These are phyloP conservation scores for Sarcophaga rosellei DNA, from an alignment of 2,888 invertebrate species.

Conservation along the genomic window DNA sequence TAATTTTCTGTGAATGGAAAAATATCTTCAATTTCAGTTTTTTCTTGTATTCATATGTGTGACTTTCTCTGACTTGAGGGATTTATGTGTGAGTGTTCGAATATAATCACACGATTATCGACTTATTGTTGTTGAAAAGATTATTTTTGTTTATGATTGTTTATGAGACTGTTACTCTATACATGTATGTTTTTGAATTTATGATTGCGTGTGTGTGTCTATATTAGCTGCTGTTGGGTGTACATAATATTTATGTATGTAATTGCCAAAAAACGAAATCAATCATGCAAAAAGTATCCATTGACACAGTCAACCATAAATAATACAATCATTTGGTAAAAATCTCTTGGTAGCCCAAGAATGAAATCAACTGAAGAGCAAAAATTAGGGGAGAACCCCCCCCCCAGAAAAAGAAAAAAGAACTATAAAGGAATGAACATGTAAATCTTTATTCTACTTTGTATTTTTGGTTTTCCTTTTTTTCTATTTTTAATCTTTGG, in stretches of 20 bases:
- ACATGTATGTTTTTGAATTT: background rate
- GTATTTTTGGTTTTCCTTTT: too few relatives aligned
- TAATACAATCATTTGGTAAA: slow-evolving; percentile 56
- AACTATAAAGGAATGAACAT: slow-evolving; percentile 28
- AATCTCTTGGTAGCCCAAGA: slow-evolving; percentile 57
- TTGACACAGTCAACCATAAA: slow-evolving; percentile 59
- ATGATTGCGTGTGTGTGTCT: slow-evolving; percentile 16
- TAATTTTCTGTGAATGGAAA: too few relatives aligned
- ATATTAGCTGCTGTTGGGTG: background rate
- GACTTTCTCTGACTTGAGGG: background rate
- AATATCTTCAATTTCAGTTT: too few relatives aligned
- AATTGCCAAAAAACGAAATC: slow-evolving; percentile 59
- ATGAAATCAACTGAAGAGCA: slow-evolving; percentile 41
- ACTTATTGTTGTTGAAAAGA: background rate
- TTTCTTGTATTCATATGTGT: background rate
- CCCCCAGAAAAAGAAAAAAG: background rate
- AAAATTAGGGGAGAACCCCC: slow-evolving; percentile 3
- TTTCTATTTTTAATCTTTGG: too few relatives aligned
- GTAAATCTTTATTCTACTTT: slow-evolving; percentile 34
- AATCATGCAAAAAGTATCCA: slow-evolving; percentile 64
- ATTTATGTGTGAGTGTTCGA: background rate
- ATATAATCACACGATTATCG: background rate
- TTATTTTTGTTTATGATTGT: background rate
- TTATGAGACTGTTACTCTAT: background rate
- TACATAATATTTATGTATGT: slow-evolving; percentile 54